These are phyloP conservation scores for Eupithecia inturbata DNA, from an alignment of 2,888 invertebrate genomes.

Conservation along the genomic window DNA sequence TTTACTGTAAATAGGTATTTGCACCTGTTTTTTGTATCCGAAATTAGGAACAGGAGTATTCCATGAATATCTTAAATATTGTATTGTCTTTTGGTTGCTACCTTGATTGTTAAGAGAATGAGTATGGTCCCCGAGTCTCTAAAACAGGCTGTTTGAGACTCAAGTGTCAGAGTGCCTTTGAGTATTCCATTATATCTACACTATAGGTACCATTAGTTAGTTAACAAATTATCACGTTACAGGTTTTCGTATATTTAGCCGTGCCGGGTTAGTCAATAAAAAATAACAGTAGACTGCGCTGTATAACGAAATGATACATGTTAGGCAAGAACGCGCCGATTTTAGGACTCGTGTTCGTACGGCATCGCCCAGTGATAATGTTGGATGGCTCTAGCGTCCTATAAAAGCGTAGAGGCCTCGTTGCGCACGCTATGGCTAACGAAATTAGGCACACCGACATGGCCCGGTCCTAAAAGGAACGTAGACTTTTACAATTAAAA, in stretches of 20 bases:
- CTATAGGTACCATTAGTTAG: background rate
- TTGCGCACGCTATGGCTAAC: conserved; percentile 1
- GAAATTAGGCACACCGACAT: background rate
- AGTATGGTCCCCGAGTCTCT: background rate
- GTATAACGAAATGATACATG: background rate
- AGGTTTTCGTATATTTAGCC: background rate
- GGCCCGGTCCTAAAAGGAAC: background rate
- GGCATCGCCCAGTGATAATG: background rate
- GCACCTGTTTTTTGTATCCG: background rate
- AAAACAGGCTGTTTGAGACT: background rate
- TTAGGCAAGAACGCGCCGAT: background rate
- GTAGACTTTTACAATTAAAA: background rate
- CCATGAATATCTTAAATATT: background rate
- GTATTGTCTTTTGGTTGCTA: background rate
- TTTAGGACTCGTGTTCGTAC: background rate
- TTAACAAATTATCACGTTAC: background rate
- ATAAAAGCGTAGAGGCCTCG: background rate
- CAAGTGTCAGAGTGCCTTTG: background rate
- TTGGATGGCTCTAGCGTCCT: background rate
- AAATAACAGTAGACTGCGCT: background rate
- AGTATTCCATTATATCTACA: too few relatives aligned
- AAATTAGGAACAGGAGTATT: background rate
- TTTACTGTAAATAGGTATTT: background rate
- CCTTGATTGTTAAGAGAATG: background rate
- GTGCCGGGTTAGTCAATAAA: background rate